Conservation (phyloP, 2,797 vertebrate genomes). For the Jordanella pulchra region DNA sequence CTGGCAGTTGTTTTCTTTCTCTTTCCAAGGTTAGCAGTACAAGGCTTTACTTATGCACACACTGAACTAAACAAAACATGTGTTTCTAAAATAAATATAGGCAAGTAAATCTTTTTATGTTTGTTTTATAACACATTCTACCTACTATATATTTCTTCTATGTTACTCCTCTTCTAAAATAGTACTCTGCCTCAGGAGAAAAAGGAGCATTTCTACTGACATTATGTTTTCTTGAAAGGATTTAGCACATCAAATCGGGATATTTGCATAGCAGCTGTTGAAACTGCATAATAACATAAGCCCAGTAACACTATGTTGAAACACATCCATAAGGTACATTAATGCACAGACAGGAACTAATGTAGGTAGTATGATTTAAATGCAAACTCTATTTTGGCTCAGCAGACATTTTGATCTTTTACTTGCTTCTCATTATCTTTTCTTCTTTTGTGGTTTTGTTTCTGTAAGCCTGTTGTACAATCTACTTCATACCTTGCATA, state of each 20-base stretch:
- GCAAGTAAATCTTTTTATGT: neutral
- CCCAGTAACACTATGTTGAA: slow-evolving; percentile 41
- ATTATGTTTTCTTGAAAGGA: slow-evolving; percentile 36
- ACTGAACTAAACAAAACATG: neutral
- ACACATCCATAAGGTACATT: slow-evolving; percentile 38
- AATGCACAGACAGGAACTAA: slow-evolving; percentile 22
- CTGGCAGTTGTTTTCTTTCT: neutral
- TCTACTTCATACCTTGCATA: neutral
- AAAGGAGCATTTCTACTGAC: slow-evolving; percentile 28
- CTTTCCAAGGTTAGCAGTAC: neutral
- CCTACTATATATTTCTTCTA: neutral
- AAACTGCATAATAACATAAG: slow-evolving; percentile 50
- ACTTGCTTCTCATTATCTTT: slow-evolving; percentile 28
- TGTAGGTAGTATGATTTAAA: slow-evolving; percentile 36
- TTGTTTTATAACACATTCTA: neutral
- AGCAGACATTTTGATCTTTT: slow-evolving; percentile 34
- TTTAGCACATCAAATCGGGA: slow-evolving; percentile 26
- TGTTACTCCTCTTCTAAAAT: slow-evolving; percentile 7
- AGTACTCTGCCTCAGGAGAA: neutral
- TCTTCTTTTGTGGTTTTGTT: slow-evolving; percentile 15
- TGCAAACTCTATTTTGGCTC: slow-evolving; percentile 40
- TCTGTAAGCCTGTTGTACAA: neutral
- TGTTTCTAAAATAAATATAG: neutral
- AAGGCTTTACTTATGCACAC: neutral
- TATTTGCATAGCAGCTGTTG: slow-evolving; percentile 36